Conservation (phyloP, 2,888 invertebrate species). For the Amiota minor region DNA sequence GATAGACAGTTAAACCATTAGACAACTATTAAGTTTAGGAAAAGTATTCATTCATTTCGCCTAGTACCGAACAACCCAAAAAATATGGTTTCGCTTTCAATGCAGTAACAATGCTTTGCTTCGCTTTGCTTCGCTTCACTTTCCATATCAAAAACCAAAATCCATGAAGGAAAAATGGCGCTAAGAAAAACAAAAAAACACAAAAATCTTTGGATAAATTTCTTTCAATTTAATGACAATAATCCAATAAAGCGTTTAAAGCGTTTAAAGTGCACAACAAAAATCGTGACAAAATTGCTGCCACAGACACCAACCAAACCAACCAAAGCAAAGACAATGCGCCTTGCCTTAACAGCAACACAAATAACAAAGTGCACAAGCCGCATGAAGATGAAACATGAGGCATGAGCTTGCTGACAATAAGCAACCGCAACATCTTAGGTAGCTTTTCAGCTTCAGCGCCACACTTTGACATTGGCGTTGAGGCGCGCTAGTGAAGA, state of each 20-base stretch:
- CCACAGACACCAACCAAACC: conserved; percentile 4
- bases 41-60: background rate
- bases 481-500: conserved; percentile 12
- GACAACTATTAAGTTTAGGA: background rate
- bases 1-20: no score
- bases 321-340: no score
- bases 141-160: background rate
- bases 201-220: conserved; percentile 21
- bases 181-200: background rate
- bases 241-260: conserved; percentile 65
- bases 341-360: background rate
- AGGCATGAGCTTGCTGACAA: conserved; percentile 14
- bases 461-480: background rate
- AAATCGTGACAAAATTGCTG: conserved; percentile 62
- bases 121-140: conserved; percentile 5
- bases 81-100: conserved; percentile 16
- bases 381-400: background rate
- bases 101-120: background rate
- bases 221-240: conserved; percentile 55
- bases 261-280: conserved; percentile 38
- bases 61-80: background rate
- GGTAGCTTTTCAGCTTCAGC: background rate
- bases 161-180: no score
- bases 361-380: conserved; percentile 1
- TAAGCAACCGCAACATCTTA: background rate